Evolutionary conservation across 2,113 vertebrate species (phyloP).

Genomic region (Lamprologus ornatipinnis): DNA sequence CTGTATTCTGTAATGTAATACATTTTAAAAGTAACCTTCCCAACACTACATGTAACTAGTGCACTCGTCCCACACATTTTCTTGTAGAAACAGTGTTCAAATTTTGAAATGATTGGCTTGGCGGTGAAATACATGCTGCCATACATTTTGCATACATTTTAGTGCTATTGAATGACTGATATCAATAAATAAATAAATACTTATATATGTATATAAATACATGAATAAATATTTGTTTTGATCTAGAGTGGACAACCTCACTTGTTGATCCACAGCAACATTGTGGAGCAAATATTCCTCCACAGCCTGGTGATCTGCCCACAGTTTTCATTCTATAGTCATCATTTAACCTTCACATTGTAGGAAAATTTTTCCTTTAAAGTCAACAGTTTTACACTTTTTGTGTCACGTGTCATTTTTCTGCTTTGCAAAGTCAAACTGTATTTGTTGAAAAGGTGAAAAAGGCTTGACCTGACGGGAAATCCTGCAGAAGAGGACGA

Average conservation of each 20-base stretch:
- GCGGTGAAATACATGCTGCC: neutral
- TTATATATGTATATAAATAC: neutral
- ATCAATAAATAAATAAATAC: neutral
- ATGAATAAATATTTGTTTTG: neutral
- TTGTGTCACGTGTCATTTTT: neutral
- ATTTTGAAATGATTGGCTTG: neutral
- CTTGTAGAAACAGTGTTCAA: neutral
- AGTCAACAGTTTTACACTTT: neutral
- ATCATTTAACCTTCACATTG: neutral
- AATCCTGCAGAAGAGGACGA: neutral
- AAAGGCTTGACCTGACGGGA: neutral
- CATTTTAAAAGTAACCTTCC: no score
- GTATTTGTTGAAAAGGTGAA: neutral
- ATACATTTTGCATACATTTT: neutral
- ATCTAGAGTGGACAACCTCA: fast-evolving
- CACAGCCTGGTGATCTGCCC: neutral
- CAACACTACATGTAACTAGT: neutral
- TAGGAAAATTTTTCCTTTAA: fast-evolving
- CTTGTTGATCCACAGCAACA: neutral
- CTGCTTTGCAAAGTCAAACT: neutral
- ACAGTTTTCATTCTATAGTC: neutral
- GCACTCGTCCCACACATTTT: neutral
- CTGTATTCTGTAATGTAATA: no score
- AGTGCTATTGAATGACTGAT: neutral
- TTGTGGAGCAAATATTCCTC: neutral